Evolutionary conservation across 2,888 invertebrate genomes (phyloP), one percentile per base, ranked within the genome.

Genomic region (Dascillus cervinus): DNA sequence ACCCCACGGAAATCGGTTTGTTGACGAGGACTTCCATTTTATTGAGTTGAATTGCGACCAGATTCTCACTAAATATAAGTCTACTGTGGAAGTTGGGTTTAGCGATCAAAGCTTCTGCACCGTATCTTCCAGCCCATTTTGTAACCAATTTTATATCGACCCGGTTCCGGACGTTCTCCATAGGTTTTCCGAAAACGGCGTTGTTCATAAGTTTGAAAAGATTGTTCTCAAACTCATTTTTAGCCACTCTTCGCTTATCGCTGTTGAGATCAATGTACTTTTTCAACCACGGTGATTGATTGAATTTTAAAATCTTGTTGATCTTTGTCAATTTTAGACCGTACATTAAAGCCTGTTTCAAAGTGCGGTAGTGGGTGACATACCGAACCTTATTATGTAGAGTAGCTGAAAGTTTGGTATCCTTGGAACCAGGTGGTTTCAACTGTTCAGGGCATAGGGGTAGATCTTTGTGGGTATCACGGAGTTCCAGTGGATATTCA

Each of bases 121-220:
- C 44, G 26, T 37, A 42, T 17, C 44, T 30, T 8, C 46, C 47
- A 4, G 39, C 37, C 37, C 44, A 50, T 55, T 39, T 20, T 4
- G 38, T 44, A 4, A 48, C 39, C 13, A 53, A 25, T 39, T 61
- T n/a, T n/a, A n/a, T n/a, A n/a, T n/a, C n/a, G n/a, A n/a, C n/a
- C n/a, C n/a, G n/a, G n/a, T n/a, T n/a, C 27, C 59, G 37, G n/a
- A 59, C 52, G 47, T 64, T 62, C 44, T 60, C 60, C 53, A 62
- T 61, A 2, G 53, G 56, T 47, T 64, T 66, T 6, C 49, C 52
- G 33, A 44, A 55, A 14, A 49, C 32, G 2, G 43, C 33, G 11
- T 47, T 43, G 27, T 40, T 42, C 22, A 37, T 26, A 13, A 42
- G 19, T 38, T 33, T 37, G 29, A 12, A 45, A 19, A 39, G 24